Percentiles rank a stretch among this genome's conserved stretches.
Evolutionary conservation across 2,797 vertebrate species (phyloP).

Genomic region (Clarias fuscus): DNA sequence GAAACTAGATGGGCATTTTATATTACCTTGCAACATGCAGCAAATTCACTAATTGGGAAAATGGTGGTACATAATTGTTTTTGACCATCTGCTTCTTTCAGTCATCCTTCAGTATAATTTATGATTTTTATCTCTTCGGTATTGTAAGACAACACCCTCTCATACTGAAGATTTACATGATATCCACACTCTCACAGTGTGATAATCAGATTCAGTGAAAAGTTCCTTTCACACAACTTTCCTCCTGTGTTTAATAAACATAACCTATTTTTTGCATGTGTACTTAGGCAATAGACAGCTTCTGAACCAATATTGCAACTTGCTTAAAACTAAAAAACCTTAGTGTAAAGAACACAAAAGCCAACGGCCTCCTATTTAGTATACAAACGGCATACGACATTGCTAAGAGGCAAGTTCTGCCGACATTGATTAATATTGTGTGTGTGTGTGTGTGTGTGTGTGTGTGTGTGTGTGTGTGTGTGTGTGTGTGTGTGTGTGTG

Average conservation of each 20-base stretch:
- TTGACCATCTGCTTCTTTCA: slow-evolving; percentile 23
- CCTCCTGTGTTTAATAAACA: background rate
- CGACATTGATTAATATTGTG: background rate
- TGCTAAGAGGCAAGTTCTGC: background rate
- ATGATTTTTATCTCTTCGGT: background rate
- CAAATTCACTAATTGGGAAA: background rate
- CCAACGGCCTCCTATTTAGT: background rate
- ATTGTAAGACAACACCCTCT: slow-evolving; percentile 1
- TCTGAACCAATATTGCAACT: background rate
- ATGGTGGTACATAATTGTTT: background rate
- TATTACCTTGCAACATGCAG: background rate
- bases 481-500: background rate
- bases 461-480: background rate
- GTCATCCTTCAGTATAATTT: slow-evolving; percentile 13
- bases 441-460: no score
- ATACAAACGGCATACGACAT: background rate
- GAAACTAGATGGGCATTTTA: background rate
- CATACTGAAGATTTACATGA: background rate
- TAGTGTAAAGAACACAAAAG: background rate
- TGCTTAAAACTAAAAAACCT: background rate
- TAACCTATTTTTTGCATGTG: background rate
- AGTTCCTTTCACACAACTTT: background rate
- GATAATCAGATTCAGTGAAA: slow-evolving; percentile 14
- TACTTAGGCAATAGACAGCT: background rate
- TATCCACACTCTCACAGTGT: background rate